phyloP scores from a whole-genome alignment of 2,888 invertebrate genomes.

The Nematopogon swammerdamellus region DNA sequence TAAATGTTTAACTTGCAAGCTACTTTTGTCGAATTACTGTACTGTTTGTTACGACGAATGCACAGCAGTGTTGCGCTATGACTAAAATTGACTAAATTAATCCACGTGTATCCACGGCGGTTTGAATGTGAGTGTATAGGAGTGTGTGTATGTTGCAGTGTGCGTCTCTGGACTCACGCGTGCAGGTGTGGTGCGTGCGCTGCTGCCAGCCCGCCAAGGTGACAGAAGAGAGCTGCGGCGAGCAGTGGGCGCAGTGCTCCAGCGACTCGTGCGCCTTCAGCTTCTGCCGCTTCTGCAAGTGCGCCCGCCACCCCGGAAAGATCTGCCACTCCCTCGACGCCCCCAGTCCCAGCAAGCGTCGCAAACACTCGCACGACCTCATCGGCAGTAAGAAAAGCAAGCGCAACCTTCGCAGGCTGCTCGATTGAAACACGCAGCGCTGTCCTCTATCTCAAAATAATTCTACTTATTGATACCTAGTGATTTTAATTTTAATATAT shows the following conservation, averaged over 20 bases:
- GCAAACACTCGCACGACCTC: constrained; percentile 29
- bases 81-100: too few species aligned
- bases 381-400: constrained; percentile 39
- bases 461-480: neutral
- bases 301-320: constrained; percentile 37
- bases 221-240: constrained; percentile 34
- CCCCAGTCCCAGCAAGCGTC: constrained; percentile 48
- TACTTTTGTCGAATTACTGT: too few species aligned
- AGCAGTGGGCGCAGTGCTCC: constrained; percentile 55
- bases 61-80: too few species aligned
- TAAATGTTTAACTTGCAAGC: too few species aligned
- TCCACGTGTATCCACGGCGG: too few species aligned
- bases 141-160: constrained; percentile 26
- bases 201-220: constrained; percentile 45
- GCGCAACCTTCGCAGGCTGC: constrained; percentile 38
- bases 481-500: too few species aligned
- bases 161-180: constrained; percentile 32
- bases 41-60: too few species aligned
- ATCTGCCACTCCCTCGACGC: constrained; percentile 42
- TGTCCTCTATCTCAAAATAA: neutral
- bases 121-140: too few species aligned
- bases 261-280: constrained; percentile 43
- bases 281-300: constrained; percentile 49
- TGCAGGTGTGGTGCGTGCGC: constrained; percentile 36
- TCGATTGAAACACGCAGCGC: constrained; percentile 9